Percentiles rank a stretch among this genome's conserved stretches.
phyloP scores from a whole-genome alignment of 2,888 invertebrate genomes.

The Xylota segnis region DNA sequence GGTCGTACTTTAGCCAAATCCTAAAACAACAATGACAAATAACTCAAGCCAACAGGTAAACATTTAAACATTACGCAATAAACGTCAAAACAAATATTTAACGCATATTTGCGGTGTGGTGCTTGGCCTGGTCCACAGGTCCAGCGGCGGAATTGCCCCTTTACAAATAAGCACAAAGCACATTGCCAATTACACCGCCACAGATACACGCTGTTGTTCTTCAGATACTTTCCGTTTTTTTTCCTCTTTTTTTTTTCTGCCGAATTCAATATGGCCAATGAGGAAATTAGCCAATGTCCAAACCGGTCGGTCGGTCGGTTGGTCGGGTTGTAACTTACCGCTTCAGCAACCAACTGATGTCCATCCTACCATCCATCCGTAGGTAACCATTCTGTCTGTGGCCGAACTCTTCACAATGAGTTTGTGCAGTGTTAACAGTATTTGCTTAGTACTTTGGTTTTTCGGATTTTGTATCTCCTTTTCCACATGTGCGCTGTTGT shows the following conservation, averaged over 20 bases:
- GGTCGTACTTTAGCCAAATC: conserved; percentile 29
- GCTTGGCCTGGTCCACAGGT: conserved; percentile 49
- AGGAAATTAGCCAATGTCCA: conserved; percentile 74
- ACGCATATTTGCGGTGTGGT: conserved; percentile 69
- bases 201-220: conserved; percentile 42
- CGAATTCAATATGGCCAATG: conserved; percentile 75
- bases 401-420: conserved; percentile 64
- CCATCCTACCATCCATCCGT: conserved; percentile 38
- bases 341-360: conserved; percentile 60
- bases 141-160: conserved; percentile 37
- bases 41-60: conserved; percentile 75
- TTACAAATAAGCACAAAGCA: conserved; percentile 51
- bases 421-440: conserved; percentile 63
- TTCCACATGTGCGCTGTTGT: conserved; percentile 38
- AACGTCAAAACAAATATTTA: conserved; percentile 77
- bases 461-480: conserved; percentile 62
- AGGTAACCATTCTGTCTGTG: conserved; percentile 13
- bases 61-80: conserved; percentile 76
- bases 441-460: conserved; percentile 74
- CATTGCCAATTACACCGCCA: conserved; percentile 51
- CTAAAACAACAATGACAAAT: conserved; percentile 73
- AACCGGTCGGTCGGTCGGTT: conserved; percentile 72
- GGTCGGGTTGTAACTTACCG: conserved; percentile 70
- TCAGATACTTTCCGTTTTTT: conserved; percentile 34
- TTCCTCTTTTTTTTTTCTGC: conserved; percentile 34